These are phyloP conservation scores for Timandra comae DNA, from an alignment of 2,888 invertebrate species.

Conservation along the genomic window DNA sequence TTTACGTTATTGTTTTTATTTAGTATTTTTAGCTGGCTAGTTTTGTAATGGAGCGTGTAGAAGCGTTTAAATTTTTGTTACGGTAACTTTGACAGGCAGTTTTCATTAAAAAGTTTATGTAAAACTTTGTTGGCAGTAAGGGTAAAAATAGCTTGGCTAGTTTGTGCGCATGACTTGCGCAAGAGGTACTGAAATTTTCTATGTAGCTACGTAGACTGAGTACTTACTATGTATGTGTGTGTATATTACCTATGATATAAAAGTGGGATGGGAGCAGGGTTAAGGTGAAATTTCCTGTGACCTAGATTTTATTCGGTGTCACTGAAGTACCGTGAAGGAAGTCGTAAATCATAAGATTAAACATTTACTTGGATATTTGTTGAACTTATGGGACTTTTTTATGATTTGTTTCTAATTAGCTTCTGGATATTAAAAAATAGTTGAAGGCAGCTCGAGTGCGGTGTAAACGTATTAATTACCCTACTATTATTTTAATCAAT, in stretches of 20 bases:
- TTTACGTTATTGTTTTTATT: conserved; percentile 7
- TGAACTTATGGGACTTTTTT: too few relatives aligned
- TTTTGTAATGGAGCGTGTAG: conserved; percentile 7
- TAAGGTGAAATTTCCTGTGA: conserved; percentile 49
- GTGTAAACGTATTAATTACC: too few relatives aligned
- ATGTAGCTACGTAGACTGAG: conserved; percentile 16
- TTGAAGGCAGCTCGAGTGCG: too few relatives aligned
- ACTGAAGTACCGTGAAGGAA: conserved; percentile 23
- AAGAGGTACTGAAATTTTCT: conserved; percentile 42
- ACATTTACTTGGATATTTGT: too few relatives aligned
- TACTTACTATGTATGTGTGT: too few relatives aligned
- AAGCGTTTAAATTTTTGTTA: conserved; percentile 13
- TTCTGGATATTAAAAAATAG: too few relatives aligned
- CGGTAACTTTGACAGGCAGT: conserved; percentile 27
- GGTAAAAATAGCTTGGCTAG: conserved; percentile 30
- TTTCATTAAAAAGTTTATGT: conserved; percentile 35
- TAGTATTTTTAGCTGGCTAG: conserved; percentile 3
- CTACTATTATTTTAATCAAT: too few relatives aligned
- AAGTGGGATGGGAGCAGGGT: conserved; percentile 23
- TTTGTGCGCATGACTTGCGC: conserved; percentile 64
- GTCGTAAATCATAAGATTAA: conserved; percentile 31
- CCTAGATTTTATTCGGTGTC: conserved; percentile 47
- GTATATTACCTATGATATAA: conserved; percentile 18
- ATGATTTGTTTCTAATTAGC: too few relatives aligned
- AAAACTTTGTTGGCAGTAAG: conserved; percentile 36